Conservation (phyloP, 1,140 invertebrate species). For the Trypoxylus dichotomus region DNA sequence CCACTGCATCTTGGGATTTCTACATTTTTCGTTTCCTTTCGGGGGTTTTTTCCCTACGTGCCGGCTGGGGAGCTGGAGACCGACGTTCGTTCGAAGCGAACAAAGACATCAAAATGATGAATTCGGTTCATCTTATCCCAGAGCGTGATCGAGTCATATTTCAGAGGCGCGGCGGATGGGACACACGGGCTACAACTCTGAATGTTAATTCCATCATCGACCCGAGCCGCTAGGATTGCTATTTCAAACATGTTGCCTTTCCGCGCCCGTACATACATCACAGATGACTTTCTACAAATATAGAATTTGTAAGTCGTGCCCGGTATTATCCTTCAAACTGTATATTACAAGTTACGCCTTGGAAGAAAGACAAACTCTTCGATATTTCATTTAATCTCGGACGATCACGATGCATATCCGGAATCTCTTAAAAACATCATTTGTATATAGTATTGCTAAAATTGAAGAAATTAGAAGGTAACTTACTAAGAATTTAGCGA, state of each 20-base stretch:
- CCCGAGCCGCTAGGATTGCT: slow-evolving; percentile 40
- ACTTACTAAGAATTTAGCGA: too few species aligned
- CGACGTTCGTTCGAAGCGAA: slow-evolving; percentile 45
- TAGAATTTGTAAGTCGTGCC: slow-evolving; percentile 15
- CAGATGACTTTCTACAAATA: slow-evolving; percentile 30
- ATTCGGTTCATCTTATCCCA: slow-evolving; percentile 55
- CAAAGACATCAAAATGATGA: slow-evolving; percentile 56
- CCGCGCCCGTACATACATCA: slow-evolving; percentile 27
- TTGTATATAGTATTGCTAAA: too few species aligned
- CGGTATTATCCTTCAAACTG: neutral
- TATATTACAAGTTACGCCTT: too few species aligned
- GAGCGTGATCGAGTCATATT: slow-evolving; percentile 55
- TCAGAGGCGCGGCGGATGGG: slow-evolving; percentile 46
- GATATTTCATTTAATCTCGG: too few species aligned
- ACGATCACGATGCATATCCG: too few species aligned
- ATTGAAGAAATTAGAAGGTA: too few species aligned
- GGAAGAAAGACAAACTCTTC: too few species aligned
- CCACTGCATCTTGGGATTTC: slow-evolving; percentile 41
- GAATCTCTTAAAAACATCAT: too few species aligned
- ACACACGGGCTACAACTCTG: slow-evolving; percentile 49
- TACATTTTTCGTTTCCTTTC: slow-evolving; percentile 47
- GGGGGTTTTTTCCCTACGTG: slow-evolving; percentile 40
- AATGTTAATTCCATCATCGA: slow-evolving; percentile 53
- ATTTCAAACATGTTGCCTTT: slow-evolving; percentile 46
- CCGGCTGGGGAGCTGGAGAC: slow-evolving; percentile 33